phyloP scores from a whole-genome alignment of 1,140 invertebrate genomes.

The Solenopsis invicta region DNA sequence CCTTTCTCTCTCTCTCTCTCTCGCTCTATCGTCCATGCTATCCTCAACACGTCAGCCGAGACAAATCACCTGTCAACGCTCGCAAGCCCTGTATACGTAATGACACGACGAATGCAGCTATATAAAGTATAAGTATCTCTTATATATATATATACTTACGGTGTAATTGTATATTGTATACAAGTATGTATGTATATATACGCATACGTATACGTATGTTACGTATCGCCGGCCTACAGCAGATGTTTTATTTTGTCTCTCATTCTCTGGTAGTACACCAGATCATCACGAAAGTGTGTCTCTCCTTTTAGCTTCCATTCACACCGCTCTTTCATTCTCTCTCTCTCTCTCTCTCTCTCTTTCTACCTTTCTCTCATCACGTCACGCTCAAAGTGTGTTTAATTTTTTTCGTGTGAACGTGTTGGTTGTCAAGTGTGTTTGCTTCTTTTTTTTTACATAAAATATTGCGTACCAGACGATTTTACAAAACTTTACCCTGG shows the following conservation, averaged over 20 bases:
- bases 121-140: slow-evolving; percentile 74
- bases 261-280: slow-evolving; percentile 7
- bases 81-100: slow-evolving; percentile 72
- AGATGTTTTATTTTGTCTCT: slow-evolving; percentile 59
- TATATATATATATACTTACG: slow-evolving; percentile 74
- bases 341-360: slow-evolving; percentile 13
- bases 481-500: slow-evolving; percentile 72
- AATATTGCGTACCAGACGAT: slow-evolving; percentile 84
- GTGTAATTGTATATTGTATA: slow-evolving; percentile 72
- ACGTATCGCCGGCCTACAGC: slow-evolving; percentile 53
- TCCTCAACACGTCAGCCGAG: slow-evolving; percentile 68
- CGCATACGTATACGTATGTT: slow-evolving; percentile 67
- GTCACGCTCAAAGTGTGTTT: slow-evolving; percentile 13
- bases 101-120: slow-evolving; percentile 73
- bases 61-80: slow-evolving; percentile 71
- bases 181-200: slow-evolving; percentile 64
- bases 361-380: background rate
- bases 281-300: slow-evolving; percentile 38
- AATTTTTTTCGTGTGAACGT: slow-evolving; percentile 31
- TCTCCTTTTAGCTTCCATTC: slow-evolving; percentile 24
- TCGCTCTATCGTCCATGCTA: slow-evolving; percentile 59
- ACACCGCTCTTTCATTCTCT: slow-evolving; percentile 42
- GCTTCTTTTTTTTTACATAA: slow-evolving; percentile 81
- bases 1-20: slow-evolving; percentile 36
- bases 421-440: slow-evolving; percentile 14